Evolutionary conservation across 2,113 vertebrate species (phyloP), one percentile per base, ranked within the genome.

Genomic region (Neodon shergylaensis): DNA sequence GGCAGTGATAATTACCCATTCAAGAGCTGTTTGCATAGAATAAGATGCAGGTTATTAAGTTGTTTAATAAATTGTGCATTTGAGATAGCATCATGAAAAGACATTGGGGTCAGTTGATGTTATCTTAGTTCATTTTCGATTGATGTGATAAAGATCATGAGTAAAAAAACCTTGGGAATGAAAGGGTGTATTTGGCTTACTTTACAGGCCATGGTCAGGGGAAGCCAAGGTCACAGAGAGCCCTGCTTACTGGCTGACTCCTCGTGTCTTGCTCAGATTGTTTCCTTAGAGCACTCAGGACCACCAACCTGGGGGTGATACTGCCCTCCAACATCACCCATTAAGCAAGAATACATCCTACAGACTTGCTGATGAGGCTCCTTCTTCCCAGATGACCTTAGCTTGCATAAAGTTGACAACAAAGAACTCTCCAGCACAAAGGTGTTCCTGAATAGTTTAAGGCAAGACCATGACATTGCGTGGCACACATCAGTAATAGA

Each of bases 41-140:
- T 73, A 95, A 77, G 85, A 79, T 24, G 6, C 36, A 52, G 58
- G n/a, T 92, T 95, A 72, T 82, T 94, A 83, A 96, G 61, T 78
- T 96, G 93, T 78, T 87, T 79, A 94, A 96, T 95, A 95, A 97
- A 84, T 84, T 85, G 77, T 52, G 39, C 36, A 88, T 94, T 95
- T 96, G 68, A 28, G 83, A 86, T 79, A 42, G 83, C 74, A 86
- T 93, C 90, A 91, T 54, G 92, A 94, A 97, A 94, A 85, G 79
- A 97, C 19, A 61, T 36, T 76, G 65, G 74, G 54, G 12, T 44
- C 54, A 96, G 63, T 8, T 39, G 78, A 58, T 7, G 36, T 14
- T 58, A 81, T 81, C 78, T 81, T 81, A 81, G 36, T 58, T 82
- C n/a, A 49, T n/a, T 39, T 82, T 82, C 21, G 39, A 1, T 24